Evolutionary conservation across 2,113 vertebrate genomes (phyloP).

Genomic region (Neodon shergylaensis): DNA sequence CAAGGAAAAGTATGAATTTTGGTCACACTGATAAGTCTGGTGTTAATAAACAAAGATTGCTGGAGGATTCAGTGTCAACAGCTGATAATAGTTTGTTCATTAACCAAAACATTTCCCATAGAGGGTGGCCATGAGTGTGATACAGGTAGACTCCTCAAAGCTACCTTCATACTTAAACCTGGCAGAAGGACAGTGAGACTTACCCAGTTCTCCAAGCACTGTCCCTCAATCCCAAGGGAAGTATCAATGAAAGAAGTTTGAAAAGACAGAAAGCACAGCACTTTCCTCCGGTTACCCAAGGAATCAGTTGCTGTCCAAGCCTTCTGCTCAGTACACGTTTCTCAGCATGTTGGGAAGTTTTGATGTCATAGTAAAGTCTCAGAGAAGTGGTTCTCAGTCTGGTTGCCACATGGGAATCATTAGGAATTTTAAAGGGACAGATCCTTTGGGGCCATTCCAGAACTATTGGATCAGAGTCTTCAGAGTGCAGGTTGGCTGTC

Average conservation of each 20-base stretch:
- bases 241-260: not conserved
- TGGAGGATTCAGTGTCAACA: slow-evolving; percentile 23
- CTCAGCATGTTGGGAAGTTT: slow-evolving; percentile 40
- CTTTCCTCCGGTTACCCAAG: not conserved
- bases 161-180: not conserved
- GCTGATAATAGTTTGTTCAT: not conserved
- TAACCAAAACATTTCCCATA: not conserved
- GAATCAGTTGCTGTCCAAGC: not conserved
- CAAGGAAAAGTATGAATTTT: slow-evolving; percentile 46
- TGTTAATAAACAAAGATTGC: slow-evolving; percentile 23
- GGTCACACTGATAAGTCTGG: not conserved
- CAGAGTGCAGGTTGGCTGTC: not conserved
- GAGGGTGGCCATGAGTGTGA: not conserved
- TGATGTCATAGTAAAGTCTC: slow-evolving; percentile 55
- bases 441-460: not conserved
- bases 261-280: not conserved
- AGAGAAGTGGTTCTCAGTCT: slow-evolving; percentile 26
- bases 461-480: slow-evolving; percentile 48
- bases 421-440: slow-evolving; percentile 62
- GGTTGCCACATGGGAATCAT: slow-evolving; percentile 5
- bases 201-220: slow-evolving; percentile 53
- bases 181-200: not conserved
- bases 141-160: not conserved
- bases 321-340: slow-evolving; percentile 14
- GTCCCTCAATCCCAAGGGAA: slow-evolving; percentile 8